Evolutionary conservation across 2,113 vertebrate genomes (phyloP).

Genomic region (Suricata suricatta): DNA sequence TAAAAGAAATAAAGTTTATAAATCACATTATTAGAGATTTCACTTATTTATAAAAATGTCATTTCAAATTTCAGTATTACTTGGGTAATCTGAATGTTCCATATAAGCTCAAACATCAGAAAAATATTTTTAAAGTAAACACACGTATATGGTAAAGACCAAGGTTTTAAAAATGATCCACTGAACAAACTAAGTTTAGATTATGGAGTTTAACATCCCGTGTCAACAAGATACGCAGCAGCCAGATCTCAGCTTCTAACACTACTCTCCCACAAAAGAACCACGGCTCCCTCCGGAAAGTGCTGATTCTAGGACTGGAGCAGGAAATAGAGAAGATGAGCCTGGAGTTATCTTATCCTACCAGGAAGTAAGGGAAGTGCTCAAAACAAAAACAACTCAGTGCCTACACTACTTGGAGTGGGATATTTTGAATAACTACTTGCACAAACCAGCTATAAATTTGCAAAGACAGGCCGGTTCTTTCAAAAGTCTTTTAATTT

Average conservation of each 20-base stretch:
- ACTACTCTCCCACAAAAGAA: neutral
- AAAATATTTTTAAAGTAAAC: neutral
- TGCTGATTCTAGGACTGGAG: neutral
- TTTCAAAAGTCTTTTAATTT: neutral
- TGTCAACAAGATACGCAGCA: neutral
- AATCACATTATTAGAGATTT: neutral
- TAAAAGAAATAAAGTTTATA: neutral
- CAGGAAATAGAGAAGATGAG: neutral
- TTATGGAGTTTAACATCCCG: neutral
- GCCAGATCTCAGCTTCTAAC: neutral
- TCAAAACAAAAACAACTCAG: neutral
- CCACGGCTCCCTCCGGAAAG: neutral
- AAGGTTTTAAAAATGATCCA: slow-evolving; percentile 14
- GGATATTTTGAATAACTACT: neutral
- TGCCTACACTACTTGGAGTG: neutral
- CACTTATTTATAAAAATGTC: neutral
- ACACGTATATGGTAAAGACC: neutral
- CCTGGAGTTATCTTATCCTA: neutral
- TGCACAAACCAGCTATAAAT: neutral
- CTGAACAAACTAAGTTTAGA: neutral
- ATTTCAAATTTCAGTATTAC: neutral
- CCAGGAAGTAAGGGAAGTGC: neutral
- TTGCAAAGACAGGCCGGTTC: neutral
- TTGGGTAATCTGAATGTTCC: neutral
- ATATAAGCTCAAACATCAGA: neutral